These are phyloP conservation scores for Tachuris rubrigastra DNA, from an alignment of 2,113 vertebrate genomes.

Conservation along the genomic window DNA sequence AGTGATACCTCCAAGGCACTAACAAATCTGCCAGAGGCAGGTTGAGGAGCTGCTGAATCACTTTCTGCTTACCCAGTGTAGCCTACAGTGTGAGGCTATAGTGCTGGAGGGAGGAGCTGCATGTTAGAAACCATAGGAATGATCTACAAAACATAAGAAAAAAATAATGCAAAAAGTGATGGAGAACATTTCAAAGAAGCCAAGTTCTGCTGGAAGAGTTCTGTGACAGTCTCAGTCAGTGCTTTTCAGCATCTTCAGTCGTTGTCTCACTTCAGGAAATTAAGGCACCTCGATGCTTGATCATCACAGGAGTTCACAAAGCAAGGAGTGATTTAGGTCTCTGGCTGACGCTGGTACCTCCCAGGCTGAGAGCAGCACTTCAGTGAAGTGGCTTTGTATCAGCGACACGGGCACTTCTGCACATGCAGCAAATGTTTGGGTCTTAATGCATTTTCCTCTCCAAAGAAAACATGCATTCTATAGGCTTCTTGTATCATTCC, in stretches of 20 bases:
- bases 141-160: not conserved
- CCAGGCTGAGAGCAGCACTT: slow-evolving; percentile 31
- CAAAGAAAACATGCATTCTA: not conserved
- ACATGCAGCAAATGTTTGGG: slow-evolving; percentile 13
- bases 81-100: not conserved
- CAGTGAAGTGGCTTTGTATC: slow-evolving; percentile 34
- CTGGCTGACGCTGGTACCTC: not conserved
- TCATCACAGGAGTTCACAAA: not conserved
- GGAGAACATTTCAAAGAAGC: not conserved
- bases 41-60: not conserved
- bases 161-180: not conserved
- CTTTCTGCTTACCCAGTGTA: not conserved
- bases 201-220: not conserved
- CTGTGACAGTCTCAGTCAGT: not conserved
- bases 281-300: not conserved
- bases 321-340: not conserved
- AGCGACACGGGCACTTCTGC: not conserved
- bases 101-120: not conserved
- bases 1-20: not conserved
- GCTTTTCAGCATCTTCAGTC: not conserved
- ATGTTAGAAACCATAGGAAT: not conserved
- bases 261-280: not conserved
- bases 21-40: not conserved
- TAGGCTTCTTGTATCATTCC: not conserved
- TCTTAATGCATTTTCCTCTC: not conserved